Base-by-base conservation (phyloP, 2,797 vertebrate genomes). In the Phrynocephalus vlangalii region DNA sequence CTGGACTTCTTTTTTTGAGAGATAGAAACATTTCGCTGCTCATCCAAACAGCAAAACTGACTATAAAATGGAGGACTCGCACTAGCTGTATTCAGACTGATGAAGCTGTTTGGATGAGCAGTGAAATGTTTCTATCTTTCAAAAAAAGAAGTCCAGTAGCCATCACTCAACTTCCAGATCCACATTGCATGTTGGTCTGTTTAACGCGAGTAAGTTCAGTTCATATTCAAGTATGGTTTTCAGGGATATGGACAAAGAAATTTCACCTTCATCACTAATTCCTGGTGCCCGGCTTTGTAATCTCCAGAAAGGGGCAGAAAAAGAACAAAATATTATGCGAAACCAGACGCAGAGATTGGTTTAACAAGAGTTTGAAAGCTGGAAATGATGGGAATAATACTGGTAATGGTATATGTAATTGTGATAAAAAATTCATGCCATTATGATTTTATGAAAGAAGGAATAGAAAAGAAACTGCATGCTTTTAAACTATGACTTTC, bases 401-500 rank as follows among this genome's bases (percentile, higher is more conserved):
- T 33, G n/a, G 20, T 52, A 72, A 73, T 33, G 20, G n/a, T 33
- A 79, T 86, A 50, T 33, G 84, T 68, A 85, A 67, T 3, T 44
- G 30, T 56, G 22, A 71, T 56, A 80, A 72, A 44, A 44, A 28
- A 80, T 80, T 30, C 79, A 28, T 81, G 15, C 8, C 72, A 86
- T 73, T 73, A 63, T 60, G n/a, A 63, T 81, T 72, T 86, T 63
- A 86, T 63, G 26, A 63, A 30, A 24, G 22, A 73, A 81, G 30
- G 33, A 63, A 63, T 28, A 60, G 20, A 86, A 79, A 80, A 33
- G 22, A 86, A 86, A 70, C 10, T 26, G 66, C 8, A 80, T 80
- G 68, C 50, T 60, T 73, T 86, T 20, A 38, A 48, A 72, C 20
- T 13, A 72, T 8, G 50, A 60, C 72, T 80, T 72, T 80, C 20